A percentile compares a stretch with the other conserved stretches of the same genome.
These are phyloP conservation scores for Drosophila oshimai DNA, from an alignment of 1,140 invertebrate genomes.

Conservation along the genomic window DNA sequence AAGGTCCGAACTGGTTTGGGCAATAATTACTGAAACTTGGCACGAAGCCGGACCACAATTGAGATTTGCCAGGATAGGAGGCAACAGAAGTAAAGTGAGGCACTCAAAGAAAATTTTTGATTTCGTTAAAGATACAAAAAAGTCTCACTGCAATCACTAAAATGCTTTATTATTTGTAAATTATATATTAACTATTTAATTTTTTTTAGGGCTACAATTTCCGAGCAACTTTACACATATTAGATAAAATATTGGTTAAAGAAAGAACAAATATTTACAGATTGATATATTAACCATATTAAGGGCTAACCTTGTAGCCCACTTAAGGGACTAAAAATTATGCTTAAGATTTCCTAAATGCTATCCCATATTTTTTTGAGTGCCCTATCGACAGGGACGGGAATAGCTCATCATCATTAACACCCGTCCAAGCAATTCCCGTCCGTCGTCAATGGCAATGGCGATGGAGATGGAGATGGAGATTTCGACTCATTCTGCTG, in stretches of 20 bases:
- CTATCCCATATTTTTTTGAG: not conserved
- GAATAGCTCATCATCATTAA: constrained; percentile 74
- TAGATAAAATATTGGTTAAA: too few species aligned
- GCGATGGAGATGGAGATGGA: not conserved
- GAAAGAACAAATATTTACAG: not conserved
- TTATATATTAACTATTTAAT: not conserved
- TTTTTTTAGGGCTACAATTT: too few species aligned
- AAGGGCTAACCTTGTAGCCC: too few species aligned
- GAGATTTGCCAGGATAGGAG: constrained; percentile 12
- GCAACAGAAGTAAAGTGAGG: not conserved
- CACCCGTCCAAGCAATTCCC: constrained; percentile 60
- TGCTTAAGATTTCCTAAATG: too few species aligned
- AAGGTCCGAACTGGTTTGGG: constrained; percentile 29
- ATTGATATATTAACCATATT: too few species aligned
- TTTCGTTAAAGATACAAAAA: too few species aligned
- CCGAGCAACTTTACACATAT: too few species aligned
- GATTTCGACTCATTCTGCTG: constrained; percentile 10
- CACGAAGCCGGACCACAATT: constrained; percentile 39
- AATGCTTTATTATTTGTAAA: not conserved
- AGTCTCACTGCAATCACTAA: not conserved
- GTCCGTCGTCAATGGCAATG: constrained; percentile 41
- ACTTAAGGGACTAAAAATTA: too few species aligned
- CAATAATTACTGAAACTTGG: constrained; percentile 67
- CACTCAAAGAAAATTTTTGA: not conserved
- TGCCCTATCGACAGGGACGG: constrained; percentile 24